Percentiles rank a stretch among this genome's conserved stretches.
These are phyloP conservation scores for Ondatra zibethicus DNA, from an alignment of 2,113 vertebrate genomes.

Conservation along the genomic window DNA sequence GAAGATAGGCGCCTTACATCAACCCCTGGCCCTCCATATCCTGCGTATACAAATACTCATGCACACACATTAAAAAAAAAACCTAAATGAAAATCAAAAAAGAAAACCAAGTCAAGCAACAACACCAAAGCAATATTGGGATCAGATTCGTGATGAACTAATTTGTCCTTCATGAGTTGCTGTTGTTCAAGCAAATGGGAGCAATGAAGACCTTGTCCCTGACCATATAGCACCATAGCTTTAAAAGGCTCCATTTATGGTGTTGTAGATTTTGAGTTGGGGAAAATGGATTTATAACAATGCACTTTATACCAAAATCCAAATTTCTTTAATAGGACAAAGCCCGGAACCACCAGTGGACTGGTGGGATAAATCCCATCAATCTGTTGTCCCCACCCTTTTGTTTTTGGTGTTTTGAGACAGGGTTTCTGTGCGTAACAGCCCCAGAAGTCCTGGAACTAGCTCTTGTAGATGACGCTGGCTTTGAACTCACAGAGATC, in stretches of 20 bases:
- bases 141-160: not conserved
- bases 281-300: not conserved
- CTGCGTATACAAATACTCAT: not conserved
- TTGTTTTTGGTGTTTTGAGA: no score
- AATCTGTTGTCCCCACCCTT: not conserved
- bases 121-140: not conserved
- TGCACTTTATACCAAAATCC: not conserved
- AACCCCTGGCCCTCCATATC: not conserved
- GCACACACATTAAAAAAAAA: not conserved
- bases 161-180: not conserved
- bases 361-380: not conserved
- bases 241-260: not conserved
- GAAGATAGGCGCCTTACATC: not conserved
- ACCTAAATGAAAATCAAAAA: not conserved
- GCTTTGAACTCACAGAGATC: no score
- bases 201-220: not conserved
- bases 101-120: not conserved
- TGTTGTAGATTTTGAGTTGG: slow-evolving; percentile 11
- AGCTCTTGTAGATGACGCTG: no score
- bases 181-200: not conserved
- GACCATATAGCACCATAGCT: not conserved
- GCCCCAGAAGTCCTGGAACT: no score
- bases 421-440: no score
- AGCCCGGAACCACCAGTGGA: not conserved
- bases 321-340: not conserved